Evolutionary conservation across 2,888 invertebrate species (phyloP).

Genomic region (Auanema sp.): DNA sequence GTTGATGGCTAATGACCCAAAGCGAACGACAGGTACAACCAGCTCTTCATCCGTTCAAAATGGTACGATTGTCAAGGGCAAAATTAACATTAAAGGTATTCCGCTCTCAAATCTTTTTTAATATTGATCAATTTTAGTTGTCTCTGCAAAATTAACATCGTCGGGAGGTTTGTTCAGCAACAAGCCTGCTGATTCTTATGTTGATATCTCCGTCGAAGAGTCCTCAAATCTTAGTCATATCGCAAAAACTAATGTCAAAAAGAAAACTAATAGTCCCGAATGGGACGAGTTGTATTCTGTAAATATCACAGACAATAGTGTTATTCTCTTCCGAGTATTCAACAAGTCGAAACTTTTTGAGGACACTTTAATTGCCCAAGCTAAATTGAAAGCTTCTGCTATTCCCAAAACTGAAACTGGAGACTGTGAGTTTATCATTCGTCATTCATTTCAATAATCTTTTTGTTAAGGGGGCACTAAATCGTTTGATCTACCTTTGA

Average conservation of each 20-base stretch:
- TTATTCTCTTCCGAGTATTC: slow-evolving; percentile 47
- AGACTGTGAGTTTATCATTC: slow-evolving; percentile 46
- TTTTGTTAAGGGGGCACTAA: neutral
- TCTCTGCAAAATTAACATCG: slow-evolving; percentile 47
- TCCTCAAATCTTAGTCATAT: slow-evolving; percentile 26
- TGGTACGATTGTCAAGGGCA: slow-evolving; percentile 18
- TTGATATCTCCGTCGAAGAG: slow-evolving; percentile 55
- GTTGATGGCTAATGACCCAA: slow-evolving; percentile 30
- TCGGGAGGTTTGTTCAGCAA: slow-evolving; percentile 39
- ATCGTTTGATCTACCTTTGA: slow-evolving; percentile 35
- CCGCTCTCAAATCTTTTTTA: no score
- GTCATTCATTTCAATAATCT: neutral
- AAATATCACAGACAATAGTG: slow-evolving; percentile 48
- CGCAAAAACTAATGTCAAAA: slow-evolving; percentile 56
- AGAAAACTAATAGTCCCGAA: slow-evolving; percentile 57
- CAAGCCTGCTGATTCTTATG: slow-evolving; percentile 58
- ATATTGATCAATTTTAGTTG: slow-evolving; percentile 54
- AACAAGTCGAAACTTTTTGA: slow-evolving; percentile 62
- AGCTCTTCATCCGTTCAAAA: slow-evolving; percentile 19
- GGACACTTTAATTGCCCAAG: slow-evolving; percentile 53
- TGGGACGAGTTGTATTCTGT: slow-evolving; percentile 60
- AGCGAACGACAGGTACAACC: slow-evolving; percentile 28
- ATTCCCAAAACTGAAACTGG: slow-evolving; percentile 57
- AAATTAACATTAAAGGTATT: slow-evolving; percentile 32
- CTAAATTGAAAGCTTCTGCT: slow-evolving; percentile 53